Base-by-base conservation (phyloP, 2,113 vertebrate genomes). In the Gobiocypris rarus region DNA sequence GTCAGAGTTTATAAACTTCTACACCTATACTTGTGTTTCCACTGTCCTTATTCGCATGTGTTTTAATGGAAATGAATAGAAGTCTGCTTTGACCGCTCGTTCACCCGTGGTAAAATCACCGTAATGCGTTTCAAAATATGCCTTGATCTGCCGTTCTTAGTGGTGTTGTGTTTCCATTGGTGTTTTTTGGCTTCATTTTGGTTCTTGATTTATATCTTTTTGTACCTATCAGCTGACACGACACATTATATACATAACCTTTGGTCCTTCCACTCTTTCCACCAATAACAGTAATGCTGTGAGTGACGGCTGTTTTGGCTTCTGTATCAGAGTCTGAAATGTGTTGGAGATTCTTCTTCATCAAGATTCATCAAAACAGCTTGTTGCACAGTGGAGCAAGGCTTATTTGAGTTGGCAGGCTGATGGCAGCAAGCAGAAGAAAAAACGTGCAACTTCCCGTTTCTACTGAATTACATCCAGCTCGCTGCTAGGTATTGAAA, bases 351-450 rank as follows among this genome's bases (percentile, higher is more conserved):
- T 15, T 75, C 5, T 81, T 88, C 84, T 80, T 58, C 34, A 13
- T 75, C 65, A 15, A 54, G 50, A 22, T 61, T 52, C 59, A 71
- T 84, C 54, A 45, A 78, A 82, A 82, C 67, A 82, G 83, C 65
- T 85, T 83, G 81, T 83, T 85, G 82, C 83, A 77, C 74, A 59
- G 13, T 41, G 59, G 74, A 22, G 28, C 54, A 63, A 34, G 19
- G 70, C 82, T 54, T 89, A 86, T 90, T 91, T 87, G 69, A 80
- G 31, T 87, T 91, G 90, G 88, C 86, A 67, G 34, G 75, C 41
- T 48, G 31, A 34, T 43, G 81, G 61, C 4, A 19, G 19, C 56
- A 26, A 81, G 31, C 50, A 61, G 77, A 86, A 74, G 78, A 87
- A 74, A 89, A 54, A 50, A 52, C 8, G 74, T 86, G 24, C 31